A percentile compares a stretch with the other conserved stretches of the same genome.
Conservation (phyloP, 1,140 invertebrate species). For the Thaumatotibia leucotreta region DNA sequence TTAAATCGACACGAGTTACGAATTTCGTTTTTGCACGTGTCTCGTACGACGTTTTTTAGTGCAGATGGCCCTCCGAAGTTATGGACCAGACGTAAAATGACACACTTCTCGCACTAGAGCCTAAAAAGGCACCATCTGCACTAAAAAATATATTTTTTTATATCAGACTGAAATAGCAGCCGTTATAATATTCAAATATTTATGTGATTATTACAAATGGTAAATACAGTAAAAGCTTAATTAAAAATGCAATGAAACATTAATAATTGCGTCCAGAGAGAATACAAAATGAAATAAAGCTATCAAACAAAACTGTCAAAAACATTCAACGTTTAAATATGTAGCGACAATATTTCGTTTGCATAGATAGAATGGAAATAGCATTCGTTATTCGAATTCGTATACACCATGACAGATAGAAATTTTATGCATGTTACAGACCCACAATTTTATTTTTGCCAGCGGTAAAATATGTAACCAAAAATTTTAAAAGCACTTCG, state of each 20-base stretch:
- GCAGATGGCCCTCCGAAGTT: too few relatives aligned
- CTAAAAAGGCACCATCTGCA: too few relatives aligned
- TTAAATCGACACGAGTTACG: too few relatives aligned
- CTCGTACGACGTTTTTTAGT: too few relatives aligned
- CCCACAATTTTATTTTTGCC: neutral
- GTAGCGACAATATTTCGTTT: neutral
- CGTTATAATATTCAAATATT: too few relatives aligned
- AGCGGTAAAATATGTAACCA: neutral
- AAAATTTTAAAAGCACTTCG: neutral
- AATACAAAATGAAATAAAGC: neutral
- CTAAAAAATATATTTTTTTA: too few relatives aligned
- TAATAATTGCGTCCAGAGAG: neutral
- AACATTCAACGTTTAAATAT: neutral
- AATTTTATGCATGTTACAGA: neutral
- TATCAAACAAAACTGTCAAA: neutral
- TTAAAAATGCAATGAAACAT: neutral
- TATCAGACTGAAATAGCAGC: too few relatives aligned
- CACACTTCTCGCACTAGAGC: too few relatives aligned
- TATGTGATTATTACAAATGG: neutral
- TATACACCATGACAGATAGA: conserved; percentile 9
- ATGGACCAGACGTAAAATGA: too few relatives aligned
- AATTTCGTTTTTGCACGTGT: too few relatives aligned
- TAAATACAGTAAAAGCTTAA: neutral
- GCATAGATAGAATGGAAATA: neutral
- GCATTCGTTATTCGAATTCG: neutral